Percentiles rank a stretch among this genome's conserved stretches.
Conservation (phyloP, 2,888 invertebrate species). For the Dryococelus australis region DNA sequence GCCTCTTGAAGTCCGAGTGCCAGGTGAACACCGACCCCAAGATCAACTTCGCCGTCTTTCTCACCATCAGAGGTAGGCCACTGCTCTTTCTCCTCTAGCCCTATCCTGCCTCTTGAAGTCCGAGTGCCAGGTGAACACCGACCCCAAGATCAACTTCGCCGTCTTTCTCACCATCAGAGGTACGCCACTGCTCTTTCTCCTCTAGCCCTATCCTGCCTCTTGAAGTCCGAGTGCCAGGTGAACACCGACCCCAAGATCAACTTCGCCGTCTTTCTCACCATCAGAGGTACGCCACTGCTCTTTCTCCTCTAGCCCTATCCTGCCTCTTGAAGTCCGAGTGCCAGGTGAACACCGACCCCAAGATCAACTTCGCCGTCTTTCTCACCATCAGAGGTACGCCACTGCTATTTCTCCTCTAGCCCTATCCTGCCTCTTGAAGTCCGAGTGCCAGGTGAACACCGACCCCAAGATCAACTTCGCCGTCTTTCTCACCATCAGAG, state of each 20-base stretch:
- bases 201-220: too few relatives aligned
- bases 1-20: slow-evolving; percentile 76
- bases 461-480: slow-evolving; percentile 77
- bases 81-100: too few relatives aligned
- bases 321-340: slow-evolving; percentile 77
- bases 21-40: slow-evolving; percentile 80
- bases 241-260: slow-evolving; percentile 79
- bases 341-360: slow-evolving; percentile 78
- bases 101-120: too few relatives aligned
- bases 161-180: slow-evolving; percentile 71
- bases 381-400: slow-evolving; percentile 68
- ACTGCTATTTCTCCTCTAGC: too few relatives aligned
- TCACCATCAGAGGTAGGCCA: slow-evolving; percentile 68
- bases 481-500: slow-evolving; percentile 69
- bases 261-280: slow-evolving; percentile 69
- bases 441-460: slow-evolving; percentile 79
- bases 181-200: slow-evolving; percentile 54
- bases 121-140: slow-evolving; percentile 79
- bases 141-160: slow-evolving; percentile 75
- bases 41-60: slow-evolving; percentile 71
- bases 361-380: slow-evolving; percentile 72
- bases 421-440: too few relatives aligned
- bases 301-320: too few relatives aligned
- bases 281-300: slow-evolving; percentile 62
- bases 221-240: slow-evolving; percentile 76